Percentiles rank a stretch among this genome's conserved stretches.
phyloP scores from a whole-genome alignment of 2,888 invertebrate species.

The Clusia tigrina region DNA sequence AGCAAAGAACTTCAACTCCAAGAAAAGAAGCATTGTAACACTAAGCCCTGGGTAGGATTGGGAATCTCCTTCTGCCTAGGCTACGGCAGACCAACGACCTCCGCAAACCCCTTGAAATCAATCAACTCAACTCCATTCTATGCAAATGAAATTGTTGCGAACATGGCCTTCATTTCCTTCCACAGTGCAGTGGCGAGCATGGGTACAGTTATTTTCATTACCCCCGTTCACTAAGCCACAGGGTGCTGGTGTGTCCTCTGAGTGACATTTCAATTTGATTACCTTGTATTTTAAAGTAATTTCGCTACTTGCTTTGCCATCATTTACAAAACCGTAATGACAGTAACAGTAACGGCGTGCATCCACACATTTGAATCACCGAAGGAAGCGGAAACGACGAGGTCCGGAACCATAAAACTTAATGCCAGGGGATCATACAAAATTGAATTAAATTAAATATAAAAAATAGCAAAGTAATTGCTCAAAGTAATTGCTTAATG shows the following conservation, averaged over 20 bases:
- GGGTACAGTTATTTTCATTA: no score
- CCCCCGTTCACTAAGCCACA: no score
- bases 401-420: slow-evolving; percentile 30
- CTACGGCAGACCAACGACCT: no score
- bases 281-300: slow-evolving; percentile 16
- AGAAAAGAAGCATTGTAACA: no score
- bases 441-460: slow-evolving; percentile 11
- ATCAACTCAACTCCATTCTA: no score
- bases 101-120: no score
- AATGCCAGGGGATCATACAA: slow-evolving; percentile 16
- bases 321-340: slow-evolving; percentile 3
- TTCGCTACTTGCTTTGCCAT: slow-evolving; percentile 4
- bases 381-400: slow-evolving; percentile 20
- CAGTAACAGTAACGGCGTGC: neutral
- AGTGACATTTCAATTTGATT: slow-evolving; percentile 27
- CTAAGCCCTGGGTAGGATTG: no score
- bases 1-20: no score
- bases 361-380: slow-evolving; percentile 5
- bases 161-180: no score
- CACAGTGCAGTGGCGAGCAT: no score
- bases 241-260: slow-evolving; percentile 16
- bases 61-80: no score
- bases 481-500: slow-evolving; percentile 5
- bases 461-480: slow-evolving; percentile 10
- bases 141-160: no score